These are phyloP conservation scores for Euleptes europaea DNA, from an alignment of 2,113 vertebrate species.

Conservation along the genomic window DNA sequence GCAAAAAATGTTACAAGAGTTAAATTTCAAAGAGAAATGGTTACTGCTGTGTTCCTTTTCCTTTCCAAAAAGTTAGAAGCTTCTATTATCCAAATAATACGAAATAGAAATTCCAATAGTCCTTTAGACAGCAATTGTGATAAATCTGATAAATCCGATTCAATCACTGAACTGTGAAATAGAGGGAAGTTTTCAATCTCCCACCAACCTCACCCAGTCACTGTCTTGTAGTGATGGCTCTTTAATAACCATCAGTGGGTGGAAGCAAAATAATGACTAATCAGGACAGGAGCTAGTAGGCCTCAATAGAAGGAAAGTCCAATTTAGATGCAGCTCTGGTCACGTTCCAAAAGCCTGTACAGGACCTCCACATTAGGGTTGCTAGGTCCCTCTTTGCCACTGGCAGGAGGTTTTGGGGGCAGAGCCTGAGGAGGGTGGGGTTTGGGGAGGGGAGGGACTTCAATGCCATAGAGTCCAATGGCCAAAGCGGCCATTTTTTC, in stretches of 20 bases:
- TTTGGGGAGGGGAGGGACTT: too few species aligned
- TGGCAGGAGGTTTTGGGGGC: too few species aligned
- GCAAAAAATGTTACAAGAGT: background rate
- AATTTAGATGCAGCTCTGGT: background rate
- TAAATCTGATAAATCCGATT: background rate
- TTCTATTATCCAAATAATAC: background rate
- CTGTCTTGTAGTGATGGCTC: background rate
- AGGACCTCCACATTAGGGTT: background rate
- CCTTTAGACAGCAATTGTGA: background rate
- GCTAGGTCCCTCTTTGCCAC: too few species aligned
- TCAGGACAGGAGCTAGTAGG: background rate
- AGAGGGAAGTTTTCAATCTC: background rate
- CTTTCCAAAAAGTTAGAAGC: background rate
- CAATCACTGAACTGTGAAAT: constrained; percentile 12
- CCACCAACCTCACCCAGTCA: background rate
- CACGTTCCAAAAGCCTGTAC: background rate
- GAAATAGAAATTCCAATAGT: background rate
- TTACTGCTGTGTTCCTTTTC: background rate
- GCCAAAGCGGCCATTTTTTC: too few species aligned
- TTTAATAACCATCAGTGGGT: background rate
- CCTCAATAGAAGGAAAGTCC: background rate
- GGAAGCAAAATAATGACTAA: background rate
- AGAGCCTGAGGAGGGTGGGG: too few species aligned
- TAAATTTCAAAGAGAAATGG: background rate
- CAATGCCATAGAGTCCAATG: too few species aligned